Evolutionary conservation across 2,888 invertebrate genomes (phyloP).

Genomic region (Poecilobothrus nobilitatus): DNA sequence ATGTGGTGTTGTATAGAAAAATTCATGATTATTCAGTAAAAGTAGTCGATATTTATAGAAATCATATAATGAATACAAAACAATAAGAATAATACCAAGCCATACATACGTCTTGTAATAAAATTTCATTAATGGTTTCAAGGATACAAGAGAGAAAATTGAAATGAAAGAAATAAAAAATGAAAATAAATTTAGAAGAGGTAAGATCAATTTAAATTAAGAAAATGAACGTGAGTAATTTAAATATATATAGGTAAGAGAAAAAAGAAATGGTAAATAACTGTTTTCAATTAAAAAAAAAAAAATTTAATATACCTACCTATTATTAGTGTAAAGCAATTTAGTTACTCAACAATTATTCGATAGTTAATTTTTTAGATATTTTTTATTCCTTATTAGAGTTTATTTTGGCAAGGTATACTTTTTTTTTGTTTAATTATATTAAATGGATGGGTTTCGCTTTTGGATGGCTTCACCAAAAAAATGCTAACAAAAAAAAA

Average conservation of each 20-base stretch:
- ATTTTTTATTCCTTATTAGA: too few species aligned
- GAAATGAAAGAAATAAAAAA: not conserved
- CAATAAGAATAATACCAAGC: not conserved
- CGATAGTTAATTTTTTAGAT: too few species aligned
- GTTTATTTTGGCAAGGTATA: too few species aligned
- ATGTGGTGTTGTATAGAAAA: not conserved
- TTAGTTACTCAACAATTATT: too few species aligned
- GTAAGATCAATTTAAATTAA: constrained; percentile 3
- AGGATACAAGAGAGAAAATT: too few species aligned
- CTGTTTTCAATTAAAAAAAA: not conserved
- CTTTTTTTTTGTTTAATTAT: too few species aligned
- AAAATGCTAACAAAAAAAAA: too few species aligned
- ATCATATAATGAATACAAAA: not conserved
- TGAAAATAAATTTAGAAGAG: not conserved
- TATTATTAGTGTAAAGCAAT: not conserved
- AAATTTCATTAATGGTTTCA: not conserved
- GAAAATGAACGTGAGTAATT: not conserved
- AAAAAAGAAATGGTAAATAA: not conserved
- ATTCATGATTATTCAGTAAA: not conserved
- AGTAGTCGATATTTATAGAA: not conserved
- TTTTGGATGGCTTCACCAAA: too few species aligned
- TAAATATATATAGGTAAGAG: not conserved
- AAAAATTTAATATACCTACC: too few species aligned
- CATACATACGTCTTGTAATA: not conserved
- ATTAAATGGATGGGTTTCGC: too few species aligned